phyloP scores from a whole-genome alignment of 2,113 vertebrate species.

The Tenrec ecaudatus region DNA sequence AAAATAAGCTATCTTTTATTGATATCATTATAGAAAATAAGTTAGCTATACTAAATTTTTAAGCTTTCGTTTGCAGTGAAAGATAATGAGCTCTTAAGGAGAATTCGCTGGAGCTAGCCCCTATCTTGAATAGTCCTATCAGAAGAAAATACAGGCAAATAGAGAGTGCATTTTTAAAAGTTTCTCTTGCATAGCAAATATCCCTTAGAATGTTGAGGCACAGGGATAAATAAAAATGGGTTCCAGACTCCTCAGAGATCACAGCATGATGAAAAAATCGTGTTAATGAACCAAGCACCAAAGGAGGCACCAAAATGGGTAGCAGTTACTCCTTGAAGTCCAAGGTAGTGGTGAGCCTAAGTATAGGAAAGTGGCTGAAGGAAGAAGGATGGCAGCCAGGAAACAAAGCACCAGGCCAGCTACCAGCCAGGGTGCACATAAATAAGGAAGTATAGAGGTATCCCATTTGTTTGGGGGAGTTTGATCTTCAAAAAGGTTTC shows the following conservation, averaged over 20 bases:
- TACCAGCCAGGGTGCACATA: neutral
- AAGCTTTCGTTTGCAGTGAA: neutral
- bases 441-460: too few species aligned
- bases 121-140: neutral
- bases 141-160: neutral
- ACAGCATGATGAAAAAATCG: neutral
- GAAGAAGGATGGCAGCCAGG: neutral
- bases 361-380: neutral
- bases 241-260: neutral
- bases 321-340: neutral
- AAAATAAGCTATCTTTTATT: neutral
- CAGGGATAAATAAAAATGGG: neutral
- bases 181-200: neutral
- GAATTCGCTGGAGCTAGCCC: neutral
- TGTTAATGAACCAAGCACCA: neutral
- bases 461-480: too few species aligned
- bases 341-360: neutral
- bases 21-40: neutral
- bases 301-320: too few species aligned
- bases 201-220: neutral
- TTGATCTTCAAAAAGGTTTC: too few species aligned
- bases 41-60: neutral
- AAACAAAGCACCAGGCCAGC: neutral
- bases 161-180: neutral
- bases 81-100: constrained; percentile 3